Evolutionary conservation across 2,113 vertebrate genomes (phyloP).

Genomic region (Rousettus leschenaultii): DNA sequence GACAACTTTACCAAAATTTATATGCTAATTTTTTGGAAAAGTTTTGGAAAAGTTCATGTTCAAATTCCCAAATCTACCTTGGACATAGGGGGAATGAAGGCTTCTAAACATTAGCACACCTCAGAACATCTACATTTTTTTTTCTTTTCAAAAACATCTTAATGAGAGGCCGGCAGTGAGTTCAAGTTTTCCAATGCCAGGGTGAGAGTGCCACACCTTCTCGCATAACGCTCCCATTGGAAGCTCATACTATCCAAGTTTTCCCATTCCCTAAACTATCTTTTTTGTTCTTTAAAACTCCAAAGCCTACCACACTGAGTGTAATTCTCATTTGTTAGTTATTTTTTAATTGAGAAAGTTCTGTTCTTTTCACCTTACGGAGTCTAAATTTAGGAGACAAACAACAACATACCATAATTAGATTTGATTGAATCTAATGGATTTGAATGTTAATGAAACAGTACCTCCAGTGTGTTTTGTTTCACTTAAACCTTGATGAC

Average conservation of each 20-base stretch:
- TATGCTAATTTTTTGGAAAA: neutral
- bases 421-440: conserved; percentile 31
- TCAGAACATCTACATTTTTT: neutral
- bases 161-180: neutral
- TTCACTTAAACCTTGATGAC: neutral
- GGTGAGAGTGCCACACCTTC: neutral
- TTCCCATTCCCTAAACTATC: neutral
- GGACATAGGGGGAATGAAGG: neutral
- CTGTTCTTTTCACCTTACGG: conserved; percentile 43
- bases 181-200: neutral
- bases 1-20: neutral
- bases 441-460: conserved; percentile 16
- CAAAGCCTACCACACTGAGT: neutral
- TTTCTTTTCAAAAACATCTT: neutral
- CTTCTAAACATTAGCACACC: neutral
- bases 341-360: conserved; percentile 36
- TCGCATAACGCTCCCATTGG: neutral
- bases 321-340: neutral
- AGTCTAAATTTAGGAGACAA: conserved; percentile 27
- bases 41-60: neutral
- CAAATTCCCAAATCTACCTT: neutral
- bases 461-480: neutral
- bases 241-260: neutral
- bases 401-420: neutral
- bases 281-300: neutral